Evolutionary conservation across 2,797 vertebrate genomes (phyloP), one percentile per base, ranked within the genome.

Genomic region (Meda fulgida): DNA sequence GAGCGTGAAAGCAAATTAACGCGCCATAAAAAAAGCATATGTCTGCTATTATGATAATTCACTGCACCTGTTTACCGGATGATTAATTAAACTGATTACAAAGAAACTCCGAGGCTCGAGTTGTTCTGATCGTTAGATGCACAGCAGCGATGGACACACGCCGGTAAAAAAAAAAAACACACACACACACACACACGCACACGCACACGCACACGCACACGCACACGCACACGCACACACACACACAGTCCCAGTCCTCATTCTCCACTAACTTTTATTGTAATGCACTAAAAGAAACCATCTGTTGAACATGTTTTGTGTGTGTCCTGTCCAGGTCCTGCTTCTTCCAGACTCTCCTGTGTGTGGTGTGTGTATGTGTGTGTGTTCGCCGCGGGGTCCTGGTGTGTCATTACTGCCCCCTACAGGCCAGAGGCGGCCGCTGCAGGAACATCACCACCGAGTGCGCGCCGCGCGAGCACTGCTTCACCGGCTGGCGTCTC

Each of bases 331-430:
- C 3, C 65, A 72, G 70, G 70, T 48, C 40, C 13, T n/a, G 65
- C 9, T 2, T 36, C 65, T 4, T 36, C 31, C 65, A 67, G 16
- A 36, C 70, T 72, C 40, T 18, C 4, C n/a, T 72, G 70, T 13
- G 58, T 26, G 70, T 0, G 76, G 84, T 82, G 81, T 36, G 89
- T 84, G 2, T 89, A 40, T 36, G 83, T 19, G 0, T 75, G 5
- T 29, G 76, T 46, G 86, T 88, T 66, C 16, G 78, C 77, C 26
- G 63, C 70, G 89, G 89, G 16, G 65, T 31, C 75, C 87, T 94
- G 83, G 18, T 89, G 43, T 95, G 94, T 76, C 58, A 90, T 85
- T 88, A 66, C 87, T 94, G 93, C 87, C 92, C 92, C 0, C 84
- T 94, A 83, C 91, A 91, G 75, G 80, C 67, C 3, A 92, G 88